These are phyloP conservation scores for Bos javanicus DNA, from an alignment of 2,113 vertebrate genomes.

Conservation along the genomic window DNA sequence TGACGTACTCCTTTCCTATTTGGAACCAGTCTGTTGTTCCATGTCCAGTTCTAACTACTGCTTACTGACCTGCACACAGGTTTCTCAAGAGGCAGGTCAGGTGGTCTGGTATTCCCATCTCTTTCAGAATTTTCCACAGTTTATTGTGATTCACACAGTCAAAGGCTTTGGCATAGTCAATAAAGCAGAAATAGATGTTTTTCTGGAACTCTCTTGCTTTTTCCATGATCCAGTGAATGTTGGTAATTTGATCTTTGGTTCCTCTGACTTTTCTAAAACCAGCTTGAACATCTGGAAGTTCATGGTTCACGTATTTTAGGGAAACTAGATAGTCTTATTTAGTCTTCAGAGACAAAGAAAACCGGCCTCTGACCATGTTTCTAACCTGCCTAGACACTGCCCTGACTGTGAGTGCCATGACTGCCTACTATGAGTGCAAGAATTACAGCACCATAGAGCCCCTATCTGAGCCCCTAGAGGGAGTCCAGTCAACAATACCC, in stretches of 20 bases:
- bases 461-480: background rate
- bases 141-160: background rate
- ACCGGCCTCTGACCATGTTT: background rate
- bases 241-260: background rate
- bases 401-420: background rate
- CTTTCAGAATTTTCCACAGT: background rate
- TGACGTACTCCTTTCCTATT: background rate
- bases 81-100: background rate
- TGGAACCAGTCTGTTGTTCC: background rate
- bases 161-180: background rate
- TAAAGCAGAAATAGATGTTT: background rate
- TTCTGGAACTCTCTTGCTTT: background rate
- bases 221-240: background rate
- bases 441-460: background rate
- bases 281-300: too few species aligned
- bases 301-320: background rate
- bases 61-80: background rate
- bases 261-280: too few species aligned
- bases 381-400: background rate
- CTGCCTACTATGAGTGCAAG: background rate
- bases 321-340: background rate
- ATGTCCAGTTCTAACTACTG: background rate
- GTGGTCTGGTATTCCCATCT: background rate
- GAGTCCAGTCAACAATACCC: background rate
- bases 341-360: background rate